Evolutionary conservation across 2,113 vertebrate species (phyloP), one percentile per base, ranked within the genome.

Genomic region (Butorides virescens): DNA sequence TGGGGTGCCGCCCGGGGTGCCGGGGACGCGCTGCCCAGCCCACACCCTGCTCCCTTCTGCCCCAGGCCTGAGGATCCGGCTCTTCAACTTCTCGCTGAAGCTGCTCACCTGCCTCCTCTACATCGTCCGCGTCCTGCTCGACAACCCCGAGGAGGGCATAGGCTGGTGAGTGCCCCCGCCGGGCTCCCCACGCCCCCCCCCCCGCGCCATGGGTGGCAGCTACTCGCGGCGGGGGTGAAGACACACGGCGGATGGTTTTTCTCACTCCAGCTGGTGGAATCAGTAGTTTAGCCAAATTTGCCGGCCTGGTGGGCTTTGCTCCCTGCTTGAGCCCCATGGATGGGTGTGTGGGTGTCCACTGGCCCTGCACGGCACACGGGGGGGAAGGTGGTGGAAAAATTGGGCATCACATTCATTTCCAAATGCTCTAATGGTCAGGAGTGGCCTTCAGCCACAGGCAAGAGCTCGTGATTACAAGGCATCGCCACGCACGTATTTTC

Each of bases 21-120:
- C 9, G 0, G 1, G 82, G 46, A 6, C 0, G 2, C 2, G 29
- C 85, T 76, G 49, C 71, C 71, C 39, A 44, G 27, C 74, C 78
- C 68, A 52, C 3, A 30, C 77, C 11, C 0, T 29, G 30, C 62
- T 39, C 14, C n/a, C n/a, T 77, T 39, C 52, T 55, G 7, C 74
- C 9, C 0, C 97, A 99, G 99, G 99, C 93, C 98, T 99, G 95
- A 98, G 99, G 97, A 99, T 99, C 88, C 99, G 99, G 36, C 97
- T 99, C 79, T 99, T 99, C 98, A 99, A 99, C 98, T 99, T 99
- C 96, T 99, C 99, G 0, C 97, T 99, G 97, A 99, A 99, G 98
- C 98, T 99, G 49, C 98, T 99, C 80, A 99, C 99, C 86, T 99
- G 99, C 78, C 98, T 98, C 52, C 98, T 99, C 19, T 99, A 99